Evolutionary conservation across 1,140 invertebrate genomes (phyloP), one percentile per base, ranked within the genome.

Genomic region (Popillia japonica): DNA sequence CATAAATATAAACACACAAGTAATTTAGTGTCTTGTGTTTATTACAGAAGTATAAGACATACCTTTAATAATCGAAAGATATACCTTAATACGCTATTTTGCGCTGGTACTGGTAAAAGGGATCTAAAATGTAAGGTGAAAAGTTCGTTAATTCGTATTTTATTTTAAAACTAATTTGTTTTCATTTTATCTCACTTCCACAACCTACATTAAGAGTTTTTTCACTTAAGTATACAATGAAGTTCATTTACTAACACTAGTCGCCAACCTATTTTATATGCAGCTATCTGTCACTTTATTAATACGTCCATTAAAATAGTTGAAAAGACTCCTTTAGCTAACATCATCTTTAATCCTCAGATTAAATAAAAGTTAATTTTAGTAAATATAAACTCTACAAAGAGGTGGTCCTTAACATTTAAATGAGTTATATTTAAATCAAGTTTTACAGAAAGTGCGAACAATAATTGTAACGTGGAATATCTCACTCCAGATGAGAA

Each of bases 401-500:
- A 48, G 44, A 48, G 44, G 44, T 48, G 27, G n/a, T n/a, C n/a
- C n/a, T 76, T 83, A 0, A 86, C 85, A 82, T 88, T 87, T 72
- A 88, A 82, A 55, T 84, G 81, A 20, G 20, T 59, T 0, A 83
- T 72, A 34, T 81, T 27, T 64, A 78, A 75, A 64, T 80, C 55
- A 41, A 75, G 73, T 40, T 81, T 68, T 41, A 77, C 78, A 9
- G 76, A 77, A 23, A 83, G 59, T 10, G 78, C 80, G 73, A 82
- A 78, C 40, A 82, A 74, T 27, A 79, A 44, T 84, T 85, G 81
- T 84, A 88, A 64, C 83, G 79, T 82, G 76, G 80, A 78, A 79
- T 85, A 85, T 20, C 85, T 79, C 20, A 85, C 81, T 14, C 87
- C 85, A 40, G 86, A 84, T n/a, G 82, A 77, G 77, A 85, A 86